phyloP scores from a whole-genome alignment of 1,140 invertebrate species.

The Tetranychus urticae region DNA sequence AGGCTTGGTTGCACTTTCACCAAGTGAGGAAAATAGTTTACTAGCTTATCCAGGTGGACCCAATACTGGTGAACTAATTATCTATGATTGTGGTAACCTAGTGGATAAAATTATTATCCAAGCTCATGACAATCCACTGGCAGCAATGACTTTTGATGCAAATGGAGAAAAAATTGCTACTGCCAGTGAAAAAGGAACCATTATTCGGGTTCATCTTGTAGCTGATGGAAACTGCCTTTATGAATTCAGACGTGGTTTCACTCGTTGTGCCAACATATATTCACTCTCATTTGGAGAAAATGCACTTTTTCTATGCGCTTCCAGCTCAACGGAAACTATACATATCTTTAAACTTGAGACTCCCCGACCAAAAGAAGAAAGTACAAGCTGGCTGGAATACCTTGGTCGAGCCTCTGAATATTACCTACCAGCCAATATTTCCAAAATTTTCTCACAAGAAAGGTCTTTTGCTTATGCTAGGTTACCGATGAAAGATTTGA shows the following conservation, averaged over 20 bases:
- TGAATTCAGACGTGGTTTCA: constrained; percentile 68
- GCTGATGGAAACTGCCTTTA: constrained; percentile 57
- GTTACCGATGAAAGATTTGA: constrained; percentile 49
- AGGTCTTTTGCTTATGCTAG: constrained; percentile 76
- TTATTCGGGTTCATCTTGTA: constrained; percentile 80
- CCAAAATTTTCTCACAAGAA: constrained; percentile 54
- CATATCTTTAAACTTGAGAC: constrained; percentile 83
- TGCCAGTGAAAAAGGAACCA: constrained; percentile 46
- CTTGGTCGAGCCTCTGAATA: constrained; percentile 52
- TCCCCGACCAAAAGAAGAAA: constrained; percentile 22
- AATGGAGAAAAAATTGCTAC: constrained; percentile 37
- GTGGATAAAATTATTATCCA: constrained; percentile 78
- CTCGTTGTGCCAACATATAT: constrained; percentile 52
- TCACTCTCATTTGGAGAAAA: constrained; percentile 81
- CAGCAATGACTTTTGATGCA: constrained; percentile 74
- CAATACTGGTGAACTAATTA: constrained; percentile 81
- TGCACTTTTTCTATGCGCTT: constrained; percentile 64
- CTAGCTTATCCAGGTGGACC: constrained; percentile 83
- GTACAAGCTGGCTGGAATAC: constrained; percentile 46
- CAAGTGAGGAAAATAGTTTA: constrained; percentile 64
- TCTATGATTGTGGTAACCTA: constrained; percentile 89
- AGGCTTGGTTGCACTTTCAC: constrained; percentile 72
- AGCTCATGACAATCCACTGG: constrained; percentile 86
- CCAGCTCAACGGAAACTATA: constrained; percentile 94
- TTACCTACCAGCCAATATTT: constrained; percentile 69